Conservation (phyloP, 2,888 invertebrate species). For the Macrophya alboannulata region DNA sequence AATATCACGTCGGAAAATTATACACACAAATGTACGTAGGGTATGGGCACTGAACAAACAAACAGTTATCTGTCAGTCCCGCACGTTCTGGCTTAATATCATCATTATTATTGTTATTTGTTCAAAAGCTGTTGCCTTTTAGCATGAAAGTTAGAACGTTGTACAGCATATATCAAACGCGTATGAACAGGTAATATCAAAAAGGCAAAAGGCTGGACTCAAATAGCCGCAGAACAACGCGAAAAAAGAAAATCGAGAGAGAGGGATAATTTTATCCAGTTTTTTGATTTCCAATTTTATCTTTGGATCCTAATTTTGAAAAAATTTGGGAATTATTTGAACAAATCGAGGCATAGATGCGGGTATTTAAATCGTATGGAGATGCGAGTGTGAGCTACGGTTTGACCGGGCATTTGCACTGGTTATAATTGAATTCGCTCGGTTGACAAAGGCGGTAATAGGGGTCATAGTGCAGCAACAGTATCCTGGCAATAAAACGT, state of each 20-base stretch:
- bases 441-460: constrained; percentile 27
- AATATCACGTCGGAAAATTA: neutral
- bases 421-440: constrained; percentile 16
- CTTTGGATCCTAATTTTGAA: too few species aligned
- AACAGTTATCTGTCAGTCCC: neutral
- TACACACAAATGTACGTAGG: neutral
- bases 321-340: too few species aligned
- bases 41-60: neutral
- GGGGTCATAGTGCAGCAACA: neutral
- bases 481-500: constrained; percentile 19
- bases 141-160: neutral
- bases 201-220: neutral
- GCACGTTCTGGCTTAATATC: neutral
- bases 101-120: neutral
- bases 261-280: too few species aligned
- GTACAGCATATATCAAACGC: too few species aligned
- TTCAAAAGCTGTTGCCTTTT: neutral
- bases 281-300: too few species aligned
- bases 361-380: accelerated
- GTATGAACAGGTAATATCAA: neutral
- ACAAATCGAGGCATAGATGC: neutral
- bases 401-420: constrained; percentile 14
- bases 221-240: neutral
- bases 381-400: neutral
- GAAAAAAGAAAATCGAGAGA: too few species aligned